Base-by-base conservation (phyloP, 2,888 invertebrate species). In the Eupeodes latifasciatus region DNA sequence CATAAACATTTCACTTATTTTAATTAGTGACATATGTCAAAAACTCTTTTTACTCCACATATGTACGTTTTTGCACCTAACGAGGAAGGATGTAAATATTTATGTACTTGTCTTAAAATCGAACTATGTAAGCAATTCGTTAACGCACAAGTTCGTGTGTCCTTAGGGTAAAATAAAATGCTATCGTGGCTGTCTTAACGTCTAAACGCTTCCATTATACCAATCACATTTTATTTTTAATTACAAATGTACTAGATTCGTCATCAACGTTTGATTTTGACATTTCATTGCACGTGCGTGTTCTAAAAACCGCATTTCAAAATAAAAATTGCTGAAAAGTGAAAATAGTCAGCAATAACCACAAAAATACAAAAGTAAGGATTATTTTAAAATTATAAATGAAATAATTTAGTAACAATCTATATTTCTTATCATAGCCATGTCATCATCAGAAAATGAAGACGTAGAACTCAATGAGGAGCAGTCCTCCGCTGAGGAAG, bases 361-460 rank as follows among this genome's bases (percentile, higher is more conserved):
- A 55, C 55, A 5, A 49, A 19, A 69, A 14, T 0, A 36, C 27
- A 27, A 14, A 66, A 51, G 72, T 71, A 44, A 44, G 16, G 16
- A 47, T 27, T 51, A n/a, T 7, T 44, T 12, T 1, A 16, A 4
- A 11, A 11, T 11, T 7, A 49, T 44, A 5, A 64, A 14, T 10
- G 0, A 16, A n/a, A 66, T 9, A n/a, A 27, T 27, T n/a, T 51
- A 11, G 2, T 16, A 53, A 16, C 1, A 49, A 6, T 27, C 5
- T 16, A 3, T n/a, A 14, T 36, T 36, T 53, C 10, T 16, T 16
- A 34, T 14, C 5, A n/a, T 12, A 83, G 82, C 14, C 7, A 86
- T 86, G 86, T 71, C 82, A 34, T 81, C 81, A 6, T 67, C 84
- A 16, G 72, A 78, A 27, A 64, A 62, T 14, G 84, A 88, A 36